Percentiles rank a stretch among this genome's conserved stretches.
Evolutionary conservation across 2,113 vertebrate species (phyloP).

Genomic region (Poeciliopsis turrubarensis): DNA sequence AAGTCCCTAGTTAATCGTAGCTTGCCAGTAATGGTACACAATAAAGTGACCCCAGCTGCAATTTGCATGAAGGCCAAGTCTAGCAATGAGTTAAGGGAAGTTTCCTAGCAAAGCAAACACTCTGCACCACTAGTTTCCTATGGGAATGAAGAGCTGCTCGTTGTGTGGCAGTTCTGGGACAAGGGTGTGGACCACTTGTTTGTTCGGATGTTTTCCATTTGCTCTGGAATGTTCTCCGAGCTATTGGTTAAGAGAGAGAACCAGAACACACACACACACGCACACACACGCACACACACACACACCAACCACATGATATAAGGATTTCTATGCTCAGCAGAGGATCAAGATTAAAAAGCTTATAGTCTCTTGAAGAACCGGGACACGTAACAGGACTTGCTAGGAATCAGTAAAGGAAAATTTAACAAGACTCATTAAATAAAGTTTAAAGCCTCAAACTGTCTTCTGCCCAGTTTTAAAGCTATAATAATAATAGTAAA

Average conservation of each 20-base stretch:
- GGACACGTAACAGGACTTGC: not conserved
- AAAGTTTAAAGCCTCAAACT: not conserved
- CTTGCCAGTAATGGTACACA: not conserved
- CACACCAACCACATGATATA: constrained; percentile 14
- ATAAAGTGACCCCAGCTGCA: not conserved
- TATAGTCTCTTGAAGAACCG: not conserved
- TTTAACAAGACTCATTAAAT: not conserved
- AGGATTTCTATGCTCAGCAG: constrained; percentile 9
- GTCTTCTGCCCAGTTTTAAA: not conserved
- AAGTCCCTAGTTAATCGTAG: not conserved
- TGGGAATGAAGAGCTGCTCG: constrained; percentile 20
- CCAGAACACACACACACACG: constrained; percentile 15
- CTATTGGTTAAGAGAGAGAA: constrained; percentile 39
- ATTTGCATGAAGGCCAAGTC: not conserved
- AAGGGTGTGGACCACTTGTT: constrained; percentile 60
- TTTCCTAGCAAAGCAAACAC: not conserved
- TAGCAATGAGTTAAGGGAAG: not conserved
- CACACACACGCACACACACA: not conserved
- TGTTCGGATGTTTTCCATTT: constrained; percentile 73
- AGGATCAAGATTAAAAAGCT: constrained; percentile 1
- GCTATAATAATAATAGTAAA: not conserved
- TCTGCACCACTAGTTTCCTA: not conserved
- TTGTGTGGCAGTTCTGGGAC: constrained; percentile 38
- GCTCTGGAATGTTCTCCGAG: constrained; percentile 67
- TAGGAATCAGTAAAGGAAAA: not conserved